Evolutionary conservation across 1,140 invertebrate species (phyloP).

Genomic region (Bicyclus anynana): DNA sequence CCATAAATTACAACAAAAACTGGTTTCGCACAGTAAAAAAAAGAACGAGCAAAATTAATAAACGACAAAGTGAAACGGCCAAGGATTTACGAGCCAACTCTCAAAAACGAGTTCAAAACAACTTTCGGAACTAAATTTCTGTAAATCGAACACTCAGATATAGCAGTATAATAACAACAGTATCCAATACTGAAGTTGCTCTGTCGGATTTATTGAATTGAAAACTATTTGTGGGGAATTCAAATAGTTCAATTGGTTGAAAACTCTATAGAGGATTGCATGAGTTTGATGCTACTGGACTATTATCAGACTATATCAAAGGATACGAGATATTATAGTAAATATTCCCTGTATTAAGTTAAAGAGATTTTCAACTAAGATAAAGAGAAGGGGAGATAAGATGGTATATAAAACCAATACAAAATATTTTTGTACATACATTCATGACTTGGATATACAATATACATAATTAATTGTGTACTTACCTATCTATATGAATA

Average conservation of each 20-base stretch:
- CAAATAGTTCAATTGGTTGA: slow-evolving; percentile 25
- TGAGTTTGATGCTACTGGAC: slow-evolving; percentile 2
- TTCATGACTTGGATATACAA: too few species aligned
- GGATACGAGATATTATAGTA: neutral
- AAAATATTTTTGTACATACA: too few species aligned
- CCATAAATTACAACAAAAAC: neutral
- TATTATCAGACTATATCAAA: neutral
- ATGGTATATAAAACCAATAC: too few species aligned
- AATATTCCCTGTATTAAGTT: too few species aligned
- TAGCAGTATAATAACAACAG: slow-evolving; percentile 21
- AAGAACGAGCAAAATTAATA: slow-evolving; percentile 19
- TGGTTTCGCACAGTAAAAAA: neutral
- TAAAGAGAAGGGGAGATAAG: too few species aligned
- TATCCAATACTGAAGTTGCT: slow-evolving; percentile 29
- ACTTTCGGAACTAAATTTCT: slow-evolving; percentile 21
- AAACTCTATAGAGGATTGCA: slow-evolving; percentile 12
- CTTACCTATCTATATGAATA: too few species aligned
- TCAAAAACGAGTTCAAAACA: slow-evolving; percentile 17
- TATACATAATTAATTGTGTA: too few species aligned
- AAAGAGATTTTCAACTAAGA: too few species aligned
- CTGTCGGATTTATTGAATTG: slow-evolving; percentile 29
- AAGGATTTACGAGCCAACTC: slow-evolving; percentile 17
- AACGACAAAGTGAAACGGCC: slow-evolving; percentile 3
- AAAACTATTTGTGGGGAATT: slow-evolving; percentile 32
- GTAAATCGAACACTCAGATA: slow-evolving; percentile 21